A percentile compares a stretch with the other conserved stretches of the same genome.
phyloP scores from a whole-genome alignment of 1,140 invertebrate species.

The Dendrolimus kikuchii region DNA sequence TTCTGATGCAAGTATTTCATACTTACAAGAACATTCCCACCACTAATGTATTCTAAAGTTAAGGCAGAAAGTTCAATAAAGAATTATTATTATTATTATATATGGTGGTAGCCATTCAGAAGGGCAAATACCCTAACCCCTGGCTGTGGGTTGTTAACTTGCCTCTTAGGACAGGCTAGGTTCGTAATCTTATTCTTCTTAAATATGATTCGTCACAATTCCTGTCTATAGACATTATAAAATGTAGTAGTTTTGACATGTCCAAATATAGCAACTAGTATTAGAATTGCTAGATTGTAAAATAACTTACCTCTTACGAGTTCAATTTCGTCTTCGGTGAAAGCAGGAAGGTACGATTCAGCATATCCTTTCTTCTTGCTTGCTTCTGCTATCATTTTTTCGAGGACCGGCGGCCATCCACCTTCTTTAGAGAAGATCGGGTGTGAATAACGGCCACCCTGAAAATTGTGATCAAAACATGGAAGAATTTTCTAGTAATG shows the following conservation, averaged over 20 bases:
- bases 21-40: no score
- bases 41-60: no score
- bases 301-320: constrained; percentile 30
- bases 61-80: no score
- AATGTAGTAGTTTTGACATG: not conserved
- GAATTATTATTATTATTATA: no score
- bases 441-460: constrained; percentile 69
- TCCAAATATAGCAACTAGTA: not conserved
- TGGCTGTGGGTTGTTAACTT: no score
- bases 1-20: no score
- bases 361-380: constrained; percentile 54
- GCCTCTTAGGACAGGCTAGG: no score
- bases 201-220: no score
- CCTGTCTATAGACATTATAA: no score
- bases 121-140: no score
- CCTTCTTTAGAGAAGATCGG: constrained; percentile 68
- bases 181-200: no score
- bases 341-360: constrained; percentile 47
- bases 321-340: constrained; percentile 51
- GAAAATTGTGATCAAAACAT: constrained; percentile 6
- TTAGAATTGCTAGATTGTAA: not conserved
- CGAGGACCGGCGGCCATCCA: constrained; percentile 46
- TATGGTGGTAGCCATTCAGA: no score
- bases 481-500: not conserved
- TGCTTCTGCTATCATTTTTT: constrained; percentile 36